Evolutionary conservation across 2,797 vertebrate species (phyloP).

Genomic region (Pogonophryne albipinna): DNA sequence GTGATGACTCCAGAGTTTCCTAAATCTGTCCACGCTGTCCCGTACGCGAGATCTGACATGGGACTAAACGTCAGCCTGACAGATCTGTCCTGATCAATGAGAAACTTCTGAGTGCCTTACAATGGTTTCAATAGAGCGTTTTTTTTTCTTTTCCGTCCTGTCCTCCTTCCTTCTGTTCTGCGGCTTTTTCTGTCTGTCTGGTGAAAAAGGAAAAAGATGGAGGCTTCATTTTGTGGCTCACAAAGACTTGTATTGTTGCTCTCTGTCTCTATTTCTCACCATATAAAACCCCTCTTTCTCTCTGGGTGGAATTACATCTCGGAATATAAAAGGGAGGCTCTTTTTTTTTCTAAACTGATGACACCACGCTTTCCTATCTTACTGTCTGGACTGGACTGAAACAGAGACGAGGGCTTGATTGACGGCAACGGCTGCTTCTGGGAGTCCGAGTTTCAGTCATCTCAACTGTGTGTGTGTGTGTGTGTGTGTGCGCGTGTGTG

Average conservation of each 20-base stretch:
- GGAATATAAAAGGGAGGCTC: slow-evolving; percentile 84
- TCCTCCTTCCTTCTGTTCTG: slow-evolving; percentile 47
- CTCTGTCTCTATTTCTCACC: slow-evolving; percentile 71
- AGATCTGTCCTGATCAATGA: slow-evolving; percentile 98
- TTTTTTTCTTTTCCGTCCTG: slow-evolving; percentile 31
- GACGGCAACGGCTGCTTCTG: slow-evolving; percentile 89
- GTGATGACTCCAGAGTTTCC: slow-evolving; percentile 99
- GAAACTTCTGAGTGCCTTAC: slow-evolving; percentile 99
- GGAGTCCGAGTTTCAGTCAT: slow-evolving; percentile 85
- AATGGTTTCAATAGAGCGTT: slow-evolving; percentile 88
- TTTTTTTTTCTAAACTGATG: slow-evolving; percentile 82
- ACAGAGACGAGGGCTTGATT: slow-evolving; percentile 88
- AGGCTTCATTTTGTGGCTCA: slow-evolving; percentile 87
- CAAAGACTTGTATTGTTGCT: slow-evolving; percentile 86
- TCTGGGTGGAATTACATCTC: slow-evolving; percentile 87
- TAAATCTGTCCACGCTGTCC: slow-evolving; percentile 98
- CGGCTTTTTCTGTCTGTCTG: slow-evolving; percentile 65
- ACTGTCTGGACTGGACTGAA: slow-evolving; percentile 76
- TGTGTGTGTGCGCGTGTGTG: slow-evolving; percentile 25
- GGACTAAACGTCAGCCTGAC: slow-evolving; percentile 99
- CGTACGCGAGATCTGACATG: slow-evolving; percentile 98
- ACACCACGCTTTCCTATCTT: slow-evolving; percentile 82
- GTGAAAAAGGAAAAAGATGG: slow-evolving; percentile 84
- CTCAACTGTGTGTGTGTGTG: slow-evolving; percentile 63
- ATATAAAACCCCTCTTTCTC: slow-evolving; percentile 82